Evolutionary conservation across 2,113 vertebrate genomes (phyloP), one percentile per base, ranked within the genome.

Genomic region (Coptodon bakossiorum): DNA sequence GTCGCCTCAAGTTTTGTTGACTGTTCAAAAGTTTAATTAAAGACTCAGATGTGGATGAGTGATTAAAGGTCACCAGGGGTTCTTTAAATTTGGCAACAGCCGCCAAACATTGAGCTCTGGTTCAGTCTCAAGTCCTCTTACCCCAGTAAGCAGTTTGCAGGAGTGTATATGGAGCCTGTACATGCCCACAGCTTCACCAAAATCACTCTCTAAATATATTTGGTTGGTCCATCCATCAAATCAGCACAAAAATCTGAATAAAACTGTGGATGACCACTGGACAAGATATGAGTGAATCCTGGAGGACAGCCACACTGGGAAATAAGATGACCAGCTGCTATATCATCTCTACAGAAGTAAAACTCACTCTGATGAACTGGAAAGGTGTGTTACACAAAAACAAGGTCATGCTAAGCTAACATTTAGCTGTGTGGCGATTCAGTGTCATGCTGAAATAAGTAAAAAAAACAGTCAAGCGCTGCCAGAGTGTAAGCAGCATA

Each of bases 1-100:
- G 79, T 82, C 6, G 17, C 56, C 59, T 50, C 13, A 53, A 90
- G 83, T 68, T 91, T 90, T 92, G 45, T 85, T 87, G 87, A 93
- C 80, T 40, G 63, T 61, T 90, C 52, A 90, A 22, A 91, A 45
- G 80, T 83, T 88, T 88, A 83, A 94, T 93, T 85, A 88, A 90
- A 90, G 50, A 85, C 27, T 78, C 11, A 11, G 79, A 88, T 71
- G 52, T 53, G 45, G 22, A 71, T 34, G n/a, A 76, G 89, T 85
- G 83, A 89, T 91, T 89, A 73, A 90, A 90, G 48, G 45, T 87
- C 81, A 88, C 22, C 2, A 16, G 24, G 63, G 79, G 56, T 76
- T 52, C 14, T 76, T 61, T 57, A 29, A 24, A 80, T 89, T 87
- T 87, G 89, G 31, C 19, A 88, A 54, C 80, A 56, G 45, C 48